Percentiles rank a stretch among this genome's conserved stretches.
Conservation (phyloP, 92 coral and sea anemone species). For the Porites lobata region DNA sequence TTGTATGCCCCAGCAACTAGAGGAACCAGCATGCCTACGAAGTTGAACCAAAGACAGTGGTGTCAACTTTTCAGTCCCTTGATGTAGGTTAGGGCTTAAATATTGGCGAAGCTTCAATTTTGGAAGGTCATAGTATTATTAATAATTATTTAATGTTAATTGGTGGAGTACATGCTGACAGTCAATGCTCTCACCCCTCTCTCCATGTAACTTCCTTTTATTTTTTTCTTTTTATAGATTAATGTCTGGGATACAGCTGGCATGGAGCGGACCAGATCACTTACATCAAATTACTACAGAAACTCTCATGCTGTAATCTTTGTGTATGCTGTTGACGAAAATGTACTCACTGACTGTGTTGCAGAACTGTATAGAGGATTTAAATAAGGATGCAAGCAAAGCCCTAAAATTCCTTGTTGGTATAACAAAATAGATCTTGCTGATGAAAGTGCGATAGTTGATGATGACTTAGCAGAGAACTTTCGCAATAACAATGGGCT, state of each 20-base stretch:
- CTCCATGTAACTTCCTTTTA: too few species aligned
- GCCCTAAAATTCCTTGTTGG: slow-evolving; percentile 91
- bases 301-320: slow-evolving; percentile 83
- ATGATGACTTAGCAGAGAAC: slow-evolving; percentile 51
- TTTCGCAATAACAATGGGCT: slow-evolving; percentile 70
- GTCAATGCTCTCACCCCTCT: too few species aligned
- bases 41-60: too few species aligned
- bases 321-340: slow-evolving; percentile 83
- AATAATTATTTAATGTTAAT: too few species aligned
- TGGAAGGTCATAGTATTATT: too few species aligned
- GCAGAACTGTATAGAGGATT: slow-evolving; percentile 83
- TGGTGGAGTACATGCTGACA: too few species aligned
- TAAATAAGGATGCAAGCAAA: slow-evolving; percentile 69
- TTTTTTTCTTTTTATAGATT: slow-evolving; percentile 62
- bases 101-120: too few species aligned
- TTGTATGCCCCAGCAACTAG: too few species aligned
- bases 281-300: slow-evolving; percentile 95
- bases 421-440: slow-evolving; percentile 85
- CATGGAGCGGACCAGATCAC: slow-evolving; percentile 93
- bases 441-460: slow-evolving; percentile 79
- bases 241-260: slow-evolving; percentile 99
- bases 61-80: too few species aligned
- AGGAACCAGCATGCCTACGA: too few species aligned
- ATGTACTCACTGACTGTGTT: slow-evolving; percentile 75
- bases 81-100: too few species aligned